Conservation (phyloP, 2,797 vertebrate genomes). For the Halcyon smyrnensis region DNA sequence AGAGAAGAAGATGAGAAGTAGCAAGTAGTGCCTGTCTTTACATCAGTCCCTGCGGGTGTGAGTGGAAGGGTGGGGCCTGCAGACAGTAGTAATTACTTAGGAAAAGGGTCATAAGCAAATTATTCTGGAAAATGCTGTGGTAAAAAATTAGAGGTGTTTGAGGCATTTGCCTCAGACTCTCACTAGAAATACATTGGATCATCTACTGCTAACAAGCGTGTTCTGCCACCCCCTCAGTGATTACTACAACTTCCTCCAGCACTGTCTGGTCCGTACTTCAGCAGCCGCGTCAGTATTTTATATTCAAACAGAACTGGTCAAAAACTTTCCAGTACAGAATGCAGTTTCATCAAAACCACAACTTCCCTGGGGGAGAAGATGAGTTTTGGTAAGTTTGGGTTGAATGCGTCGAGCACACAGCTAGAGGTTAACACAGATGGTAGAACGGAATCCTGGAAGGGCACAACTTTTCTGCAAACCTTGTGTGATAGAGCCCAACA, state of each 20-base stretch:
- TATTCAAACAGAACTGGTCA: not conserved
- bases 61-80: not conserved
- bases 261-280: rapidly evolving
- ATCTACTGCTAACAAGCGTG: not conserved
- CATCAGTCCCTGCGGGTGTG: rapidly evolving
- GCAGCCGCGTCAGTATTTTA: slow-evolving; percentile 9
- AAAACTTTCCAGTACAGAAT: not conserved
- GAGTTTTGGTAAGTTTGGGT: not conserved
- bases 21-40: not conserved
- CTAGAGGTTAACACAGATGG: not conserved
- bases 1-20: not conserved
- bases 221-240: not conserved
- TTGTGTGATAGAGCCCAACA: rapidly evolving
- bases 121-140: not conserved
- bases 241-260: not conserved
- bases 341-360: not conserved
- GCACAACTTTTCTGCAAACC: not conserved
- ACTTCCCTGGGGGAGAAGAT: not conserved
- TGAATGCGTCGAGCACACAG: not conserved
- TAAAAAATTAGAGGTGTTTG: not conserved
- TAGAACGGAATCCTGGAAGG: rapidly evolving
- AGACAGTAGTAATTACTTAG: not conserved
- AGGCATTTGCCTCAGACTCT: not conserved
- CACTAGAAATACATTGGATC: not conserved
- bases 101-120: not conserved